Evolutionary conservation across 2,113 vertebrate genomes (phyloP), one percentile per base, ranked within the genome.

Genomic region (Caranx ignobilis): DNA sequence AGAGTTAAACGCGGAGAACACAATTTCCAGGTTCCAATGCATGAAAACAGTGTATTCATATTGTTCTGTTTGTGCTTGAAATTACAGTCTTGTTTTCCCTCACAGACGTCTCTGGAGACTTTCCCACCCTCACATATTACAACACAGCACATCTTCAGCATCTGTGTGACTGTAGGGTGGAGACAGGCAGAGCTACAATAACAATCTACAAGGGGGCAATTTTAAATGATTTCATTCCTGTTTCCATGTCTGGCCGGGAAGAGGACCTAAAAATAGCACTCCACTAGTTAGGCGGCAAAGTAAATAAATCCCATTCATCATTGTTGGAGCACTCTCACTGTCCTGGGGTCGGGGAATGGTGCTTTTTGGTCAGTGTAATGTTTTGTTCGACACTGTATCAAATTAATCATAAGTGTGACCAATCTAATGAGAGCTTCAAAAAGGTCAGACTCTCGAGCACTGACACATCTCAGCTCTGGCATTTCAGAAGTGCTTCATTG

Each of bases 291-390:
- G 61, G 37, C 43, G 35, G 68, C 32, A 79, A 89, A 82, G 84
- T 87, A 88, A 91, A 92, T 73, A 91, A 89, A 83, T 50, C 55
- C 56, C 78, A 92, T 93, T 91, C 74, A 91, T 92, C 91, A 85
- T 77, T 2, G 21, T 62, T 2, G 56, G 69, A 69, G 55, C 79
- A 77, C 57, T 78, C 47, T 81, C 79, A 77, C 86, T 82, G 83
- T 90, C 83, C 82, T 41, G 39, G 34, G 61, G 60, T 77, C 87
- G 71, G 41, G 64, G 57, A 61, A 56, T 2, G 50, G 75, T 41
- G 79, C 69, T 87, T 55, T 56, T 34, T 10, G 45, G 77, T 83
- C 77, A 77, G 54, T 21, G 57, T 61, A 35, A 68, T 75, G 47
- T 72, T 90, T 76, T 82, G 75, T 77, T 80, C 39, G 55, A 47